Percentiles rank a stretch among this genome's conserved stretches.
phyloP scores from a whole-genome alignment of 2,888 invertebrate genomes.

The Dendrolimus pini region DNA sequence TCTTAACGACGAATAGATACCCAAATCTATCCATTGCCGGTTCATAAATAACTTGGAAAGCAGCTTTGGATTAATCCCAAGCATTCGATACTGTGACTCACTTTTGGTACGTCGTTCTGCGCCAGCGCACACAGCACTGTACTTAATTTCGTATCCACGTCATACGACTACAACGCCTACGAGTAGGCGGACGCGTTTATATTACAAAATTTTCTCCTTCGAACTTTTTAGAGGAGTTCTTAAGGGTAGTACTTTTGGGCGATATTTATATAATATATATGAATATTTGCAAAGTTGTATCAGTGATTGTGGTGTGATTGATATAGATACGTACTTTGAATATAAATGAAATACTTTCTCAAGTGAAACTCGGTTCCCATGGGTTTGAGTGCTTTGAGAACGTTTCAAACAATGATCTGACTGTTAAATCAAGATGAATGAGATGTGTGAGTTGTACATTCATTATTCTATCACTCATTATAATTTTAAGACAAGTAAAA shows the following conservation, averaged over 20 bases:
- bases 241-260: slow-evolving; percentile 24
- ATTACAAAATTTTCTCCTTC: slow-evolving; percentile 14
- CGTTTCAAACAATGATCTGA: not conserved
- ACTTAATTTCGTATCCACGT: slow-evolving; percentile 62
- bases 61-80: slow-evolving; percentile 19
- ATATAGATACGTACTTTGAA: not conserved
- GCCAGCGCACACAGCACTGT: slow-evolving; percentile 36
- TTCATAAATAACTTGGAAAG: slow-evolving; percentile 5
- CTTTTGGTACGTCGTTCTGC: slow-evolving; percentile 23
- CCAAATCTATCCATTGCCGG: slow-evolving; percentile 30
- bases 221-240: slow-evolving; percentile 12
- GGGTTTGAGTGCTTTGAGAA: slow-evolving; percentile 18
- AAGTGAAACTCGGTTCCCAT: slow-evolving; percentile 44
- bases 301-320: not conserved
- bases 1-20: not conserved
- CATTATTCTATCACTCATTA: not conserved
- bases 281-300: slow-evolving; percentile 12
- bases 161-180: slow-evolving; percentile 67
- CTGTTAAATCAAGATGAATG: slow-evolving; percentile 40
- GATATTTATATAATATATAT: slow-evolving; percentile 14
- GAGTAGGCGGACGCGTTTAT: slow-evolving; percentile 57
- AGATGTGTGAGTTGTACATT: slow-evolving; percentile 54
- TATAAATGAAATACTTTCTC: slow-evolving; percentile 31
- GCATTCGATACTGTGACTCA: slow-evolving; percentile 41
- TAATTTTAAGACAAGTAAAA: too few species aligned